phyloP scores from a whole-genome alignment of 1,140 invertebrate species.

The Drosophila varians region DNA sequence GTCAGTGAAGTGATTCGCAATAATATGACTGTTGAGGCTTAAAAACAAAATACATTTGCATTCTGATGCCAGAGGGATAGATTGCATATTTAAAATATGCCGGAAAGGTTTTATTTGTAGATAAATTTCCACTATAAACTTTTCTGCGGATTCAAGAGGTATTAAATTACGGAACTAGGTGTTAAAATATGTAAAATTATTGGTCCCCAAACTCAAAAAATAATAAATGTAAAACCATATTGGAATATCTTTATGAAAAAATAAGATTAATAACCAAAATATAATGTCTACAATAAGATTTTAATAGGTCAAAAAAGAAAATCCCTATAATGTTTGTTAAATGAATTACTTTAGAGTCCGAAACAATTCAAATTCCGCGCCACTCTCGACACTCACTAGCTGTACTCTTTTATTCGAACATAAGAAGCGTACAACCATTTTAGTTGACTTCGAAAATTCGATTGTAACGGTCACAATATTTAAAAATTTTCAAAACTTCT shows the following conservation, averaged over 20 bases:
- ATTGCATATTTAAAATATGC: not conserved
- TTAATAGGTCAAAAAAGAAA: too few relatives aligned
- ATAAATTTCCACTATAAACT: not conserved
- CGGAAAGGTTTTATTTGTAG: conserved; percentile 2
- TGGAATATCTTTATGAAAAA: too few relatives aligned
- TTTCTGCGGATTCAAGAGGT: not conserved
- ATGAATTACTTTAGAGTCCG: not conserved
- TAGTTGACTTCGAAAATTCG: conserved; percentile 20
- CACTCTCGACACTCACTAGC: not conserved
- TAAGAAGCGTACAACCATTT: too few relatives aligned
- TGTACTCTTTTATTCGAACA: conserved; percentile 18
- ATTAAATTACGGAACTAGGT: too few relatives aligned
- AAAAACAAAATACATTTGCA: conserved; percentile 8
- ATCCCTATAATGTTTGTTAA: not conserved
- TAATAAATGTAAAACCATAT: too few relatives aligned
- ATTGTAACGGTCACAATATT: conserved; percentile 8
- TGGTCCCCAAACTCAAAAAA: too few relatives aligned
- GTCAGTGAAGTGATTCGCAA: conserved; percentile 25
- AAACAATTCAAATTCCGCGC: conserved; percentile 9
- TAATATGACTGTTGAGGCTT: conserved; percentile 17
- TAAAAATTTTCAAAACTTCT: not conserved
- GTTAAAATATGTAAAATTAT: too few relatives aligned
- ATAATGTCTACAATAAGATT: too few relatives aligned
- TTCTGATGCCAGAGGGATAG: not conserved
- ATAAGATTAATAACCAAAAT: too few relatives aligned